These are phyloP conservation scores for Ictidomys tridecemlineatus DNA, from an alignment of 2,113 vertebrate genomes.

Conservation along the genomic window DNA sequence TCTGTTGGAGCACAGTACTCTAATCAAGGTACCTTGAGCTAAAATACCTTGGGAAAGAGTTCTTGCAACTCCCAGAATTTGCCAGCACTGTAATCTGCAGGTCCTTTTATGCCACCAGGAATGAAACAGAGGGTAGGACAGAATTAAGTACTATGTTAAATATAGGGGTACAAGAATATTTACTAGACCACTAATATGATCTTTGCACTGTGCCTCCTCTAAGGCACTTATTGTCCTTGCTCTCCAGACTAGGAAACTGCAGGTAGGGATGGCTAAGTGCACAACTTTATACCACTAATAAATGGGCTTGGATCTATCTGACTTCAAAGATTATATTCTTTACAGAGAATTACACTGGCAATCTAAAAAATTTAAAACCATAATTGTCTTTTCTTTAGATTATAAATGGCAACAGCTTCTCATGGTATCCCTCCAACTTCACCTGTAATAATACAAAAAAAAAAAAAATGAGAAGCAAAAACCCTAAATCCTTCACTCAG, in stretches of 20 bases:
- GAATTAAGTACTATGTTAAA: not conserved
- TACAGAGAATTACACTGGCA: not conserved
- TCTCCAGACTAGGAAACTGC: not conserved
- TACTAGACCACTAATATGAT: not conserved
- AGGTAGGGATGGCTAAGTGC: not conserved
- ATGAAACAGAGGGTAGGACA: constrained; percentile 4
- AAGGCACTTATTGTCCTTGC: not conserved
- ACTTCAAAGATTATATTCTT: not conserved
- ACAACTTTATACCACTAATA: not conserved
- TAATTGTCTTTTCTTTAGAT: constrained; percentile 23
- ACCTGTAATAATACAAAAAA: not conserved
- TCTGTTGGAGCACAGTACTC: not conserved
- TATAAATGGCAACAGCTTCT: not conserved
- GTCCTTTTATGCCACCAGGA: not conserved
- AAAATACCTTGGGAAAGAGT: not conserved
- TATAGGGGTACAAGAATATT: not conserved
- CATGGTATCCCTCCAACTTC: not conserved
- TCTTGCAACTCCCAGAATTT: not conserved
- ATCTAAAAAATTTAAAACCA: not conserved
- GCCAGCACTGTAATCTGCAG: not conserved
- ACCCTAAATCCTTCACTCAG: not conserved
- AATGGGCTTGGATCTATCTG: not conserved
- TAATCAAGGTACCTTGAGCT: not conserved
- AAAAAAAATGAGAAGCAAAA: not conserved
- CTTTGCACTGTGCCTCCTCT: not conserved